Conservation (phyloP, 1,140 invertebrate species). For the Bombyx mandarina region DNA sequence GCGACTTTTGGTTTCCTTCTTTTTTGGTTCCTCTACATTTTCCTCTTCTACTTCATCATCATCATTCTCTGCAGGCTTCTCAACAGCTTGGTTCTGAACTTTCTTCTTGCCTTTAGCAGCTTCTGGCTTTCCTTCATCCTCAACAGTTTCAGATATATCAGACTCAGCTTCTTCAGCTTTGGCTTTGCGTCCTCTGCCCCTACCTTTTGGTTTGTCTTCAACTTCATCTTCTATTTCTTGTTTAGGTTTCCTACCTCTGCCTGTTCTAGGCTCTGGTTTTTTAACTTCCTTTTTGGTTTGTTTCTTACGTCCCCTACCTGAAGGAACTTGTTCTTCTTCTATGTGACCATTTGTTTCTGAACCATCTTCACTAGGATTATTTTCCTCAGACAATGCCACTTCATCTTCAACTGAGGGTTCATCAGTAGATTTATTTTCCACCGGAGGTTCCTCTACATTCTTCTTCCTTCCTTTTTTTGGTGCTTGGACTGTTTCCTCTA, state of each 20-base stretch:
- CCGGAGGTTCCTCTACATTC: slow-evolving; percentile 16
- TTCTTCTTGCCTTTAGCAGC: slow-evolving; percentile 44
- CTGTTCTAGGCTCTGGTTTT: slow-evolving; percentile 27
- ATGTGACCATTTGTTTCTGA: slow-evolving; percentile 35
- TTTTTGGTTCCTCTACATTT: slow-evolving; percentile 28
- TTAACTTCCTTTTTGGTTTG: slow-evolving; percentile 37
- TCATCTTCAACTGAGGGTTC: slow-evolving; percentile 34
- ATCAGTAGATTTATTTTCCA: slow-evolving; percentile 32
- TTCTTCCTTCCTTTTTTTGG: slow-evolving; percentile 50
- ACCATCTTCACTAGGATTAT: slow-evolving; percentile 34
- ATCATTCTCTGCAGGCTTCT: slow-evolving; percentile 28
- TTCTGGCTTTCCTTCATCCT: slow-evolving; percentile 30
- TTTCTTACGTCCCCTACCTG: slow-evolving; percentile 41
- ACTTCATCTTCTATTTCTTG: slow-evolving; percentile 19
- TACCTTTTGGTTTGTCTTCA: slow-evolving; percentile 47
- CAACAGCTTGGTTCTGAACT: slow-evolving; percentile 32
- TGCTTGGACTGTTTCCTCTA: slow-evolving; percentile 27
- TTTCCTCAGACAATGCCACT: slow-evolving; percentile 21
- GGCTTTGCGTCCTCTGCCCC: slow-evolving; percentile 39
- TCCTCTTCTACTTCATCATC: slow-evolving; percentile 23
- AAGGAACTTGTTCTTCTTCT: slow-evolving; percentile 27
- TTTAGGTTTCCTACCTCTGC: slow-evolving; percentile 37
- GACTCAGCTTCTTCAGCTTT: slow-evolving; percentile 37
- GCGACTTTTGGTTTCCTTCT: slow-evolving; percentile 34
- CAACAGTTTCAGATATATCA: slow-evolving; percentile 23